Evolutionary conservation across 2,797 vertebrate genomes (phyloP).

Genomic region (Cossypha heuglini): DNA sequence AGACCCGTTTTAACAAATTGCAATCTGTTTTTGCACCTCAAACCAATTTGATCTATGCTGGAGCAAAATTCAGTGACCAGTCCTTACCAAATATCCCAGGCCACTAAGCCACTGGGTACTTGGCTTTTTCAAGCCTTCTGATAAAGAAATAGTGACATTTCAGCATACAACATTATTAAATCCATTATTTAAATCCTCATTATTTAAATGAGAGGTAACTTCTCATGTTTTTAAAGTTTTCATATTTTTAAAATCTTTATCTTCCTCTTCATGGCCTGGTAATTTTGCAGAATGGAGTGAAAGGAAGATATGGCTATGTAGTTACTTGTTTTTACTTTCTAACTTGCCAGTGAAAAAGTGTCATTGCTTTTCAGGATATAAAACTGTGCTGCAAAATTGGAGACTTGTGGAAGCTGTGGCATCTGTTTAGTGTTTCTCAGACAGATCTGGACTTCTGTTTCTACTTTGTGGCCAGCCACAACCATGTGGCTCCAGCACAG

Average conservation of each 20-base stretch:
- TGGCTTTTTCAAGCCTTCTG: slow-evolving; percentile 80
- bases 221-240: background rate
- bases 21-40: slow-evolving; percentile 80
- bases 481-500: background rate
- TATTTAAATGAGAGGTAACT: slow-evolving; percentile 81
- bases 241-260: background rate
- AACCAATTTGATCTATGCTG: slow-evolving; percentile 81
- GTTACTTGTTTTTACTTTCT: background rate
- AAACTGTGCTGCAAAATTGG: background rate
- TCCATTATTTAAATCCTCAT: slow-evolving; percentile 88
- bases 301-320: background rate
- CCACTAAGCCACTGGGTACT: slow-evolving; percentile 86
- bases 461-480: background rate
- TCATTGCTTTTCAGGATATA: background rate
- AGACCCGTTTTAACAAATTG: slow-evolving; percentile 79
- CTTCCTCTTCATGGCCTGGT: background rate
- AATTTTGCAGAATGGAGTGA: background rate
- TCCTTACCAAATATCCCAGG: slow-evolving; percentile 85
- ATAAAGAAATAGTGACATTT: slow-evolving; percentile 88
- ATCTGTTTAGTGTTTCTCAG: background rate
- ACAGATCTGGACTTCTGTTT: background rate
- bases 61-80: slow-evolving; percentile 87
- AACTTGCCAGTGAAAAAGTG: background rate
- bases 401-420: background rate
- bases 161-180: slow-evolving; percentile 86